These are phyloP conservation scores for Acanthoscelides obtectus DNA, from an alignment of 2,888 invertebrate species.

Conservation along the genomic window DNA sequence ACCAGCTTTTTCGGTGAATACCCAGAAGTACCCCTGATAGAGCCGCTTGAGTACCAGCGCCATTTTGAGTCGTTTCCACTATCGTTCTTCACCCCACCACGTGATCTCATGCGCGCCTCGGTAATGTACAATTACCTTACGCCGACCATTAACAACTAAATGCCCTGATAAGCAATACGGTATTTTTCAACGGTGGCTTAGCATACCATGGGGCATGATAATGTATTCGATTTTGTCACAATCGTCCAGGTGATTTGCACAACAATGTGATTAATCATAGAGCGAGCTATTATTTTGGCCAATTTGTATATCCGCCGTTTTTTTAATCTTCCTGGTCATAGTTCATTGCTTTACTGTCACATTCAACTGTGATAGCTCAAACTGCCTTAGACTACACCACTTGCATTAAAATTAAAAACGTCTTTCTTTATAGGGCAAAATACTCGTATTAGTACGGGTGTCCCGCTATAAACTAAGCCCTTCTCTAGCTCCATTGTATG, in stretches of 20 bases:
- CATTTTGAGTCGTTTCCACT: conserved; percentile 2
- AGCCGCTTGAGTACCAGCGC: conserved; percentile 18
- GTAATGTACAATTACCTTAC: background rate
- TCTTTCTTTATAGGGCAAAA: no score
- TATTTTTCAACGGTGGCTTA: background rate
- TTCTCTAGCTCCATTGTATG: no score
- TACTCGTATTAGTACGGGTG: no score
- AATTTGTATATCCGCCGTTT: background rate
- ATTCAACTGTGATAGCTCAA: no score
- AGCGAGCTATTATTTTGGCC: background rate
- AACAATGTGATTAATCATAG: background rate
- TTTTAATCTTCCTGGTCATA: background rate
- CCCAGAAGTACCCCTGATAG: conserved; percentile 18
- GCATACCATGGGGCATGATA: background rate
- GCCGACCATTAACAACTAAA: background rate
- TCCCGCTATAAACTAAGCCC: no score
- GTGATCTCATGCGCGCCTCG: background rate
- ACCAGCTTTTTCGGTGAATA: conserved; percentile 15
- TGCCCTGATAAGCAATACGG: background rate
- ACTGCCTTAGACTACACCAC: no score
- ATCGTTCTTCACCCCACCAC: background rate
- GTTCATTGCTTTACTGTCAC: background rate
- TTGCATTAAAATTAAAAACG: no score
- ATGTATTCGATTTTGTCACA: background rate
- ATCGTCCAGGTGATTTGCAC: background rate